Evolutionary conservation across 2,113 vertebrate genomes (phyloP).

Genomic region (Orthochromis indermauri): DNA sequence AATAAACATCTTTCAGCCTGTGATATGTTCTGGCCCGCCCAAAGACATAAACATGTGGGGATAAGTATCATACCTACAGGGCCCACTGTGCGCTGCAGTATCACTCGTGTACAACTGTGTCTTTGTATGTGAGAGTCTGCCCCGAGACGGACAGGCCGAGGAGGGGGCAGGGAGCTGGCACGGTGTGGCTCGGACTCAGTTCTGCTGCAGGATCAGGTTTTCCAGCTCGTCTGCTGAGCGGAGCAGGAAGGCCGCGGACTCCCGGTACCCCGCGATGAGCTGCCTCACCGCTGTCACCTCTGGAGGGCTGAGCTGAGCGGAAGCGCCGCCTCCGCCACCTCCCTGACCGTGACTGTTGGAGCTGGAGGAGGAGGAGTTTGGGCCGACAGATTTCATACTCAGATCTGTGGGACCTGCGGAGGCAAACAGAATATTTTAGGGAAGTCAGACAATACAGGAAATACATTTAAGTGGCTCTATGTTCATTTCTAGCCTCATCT

Average conservation of each 20-base stretch:
- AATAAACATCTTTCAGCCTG: conserved; percentile 48
- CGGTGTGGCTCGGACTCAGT: conserved; percentile 73
- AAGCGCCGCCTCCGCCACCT: conserved; percentile 82
- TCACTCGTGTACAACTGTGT: conserved; percentile 37
- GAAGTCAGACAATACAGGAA: neutral
- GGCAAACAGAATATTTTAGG: neutral
- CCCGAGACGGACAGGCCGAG: conserved; percentile 12
- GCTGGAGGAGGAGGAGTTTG: conserved; percentile 82
- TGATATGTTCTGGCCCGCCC: conserved; percentile 37
- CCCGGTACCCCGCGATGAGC: conserved; percentile 94
- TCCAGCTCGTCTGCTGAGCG: conserved; percentile 98
- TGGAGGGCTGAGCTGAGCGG: conserved; percentile 92
- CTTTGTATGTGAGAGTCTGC: conserved; percentile 35
- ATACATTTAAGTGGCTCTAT: neutral
- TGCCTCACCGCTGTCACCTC: conserved; percentile 96
- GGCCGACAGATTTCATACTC: conserved; percentile 95
- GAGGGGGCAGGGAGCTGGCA: conserved; percentile 8
- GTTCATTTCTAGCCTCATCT: neutral
- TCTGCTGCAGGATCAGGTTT: conserved; percentile 99
- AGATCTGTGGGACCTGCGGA: conserved; percentile 92
- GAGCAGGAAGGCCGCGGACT: conserved; percentile 94
- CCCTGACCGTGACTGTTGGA: conserved; percentile 82
- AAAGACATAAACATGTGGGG: conserved; percentile 27
- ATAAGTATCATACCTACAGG: conserved; percentile 40
- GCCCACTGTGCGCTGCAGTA: conserved; percentile 46